Base-by-base conservation (phyloP, 1,140 invertebrate genomes). In the Drosophila baimaii region DNA sequence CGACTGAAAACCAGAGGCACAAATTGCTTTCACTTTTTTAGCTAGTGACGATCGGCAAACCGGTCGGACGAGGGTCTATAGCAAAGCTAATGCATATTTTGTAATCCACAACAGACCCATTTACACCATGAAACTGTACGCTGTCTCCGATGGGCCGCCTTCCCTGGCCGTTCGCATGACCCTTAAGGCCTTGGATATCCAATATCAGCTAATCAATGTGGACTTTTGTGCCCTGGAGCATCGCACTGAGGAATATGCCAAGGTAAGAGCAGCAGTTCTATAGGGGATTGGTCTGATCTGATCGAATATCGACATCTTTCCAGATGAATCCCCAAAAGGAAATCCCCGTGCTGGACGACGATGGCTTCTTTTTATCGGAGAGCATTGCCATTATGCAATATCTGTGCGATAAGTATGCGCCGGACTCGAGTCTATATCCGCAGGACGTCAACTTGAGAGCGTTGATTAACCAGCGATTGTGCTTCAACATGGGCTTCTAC, bases 271-370 rank as follows among this genome's bases (percentile, higher is more conserved):
- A 44, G 0, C 1, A 12, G 9, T 29, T 13, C n/a, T 3, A 37
- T 10, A 93, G 63, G 33, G 49, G 19, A 13, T 15, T 4, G 0
- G 17, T 6, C 2, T n/a, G 23, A 21, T 25, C n/a, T 21, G 51
- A 46, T 51, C 7, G 25, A 56, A 49, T 63, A n/a, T 23, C 3
- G 3, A 35, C n/a, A 5, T 13, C 3, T 35, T 93, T 37, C 81
- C 85, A 96, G 95, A 93, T 95, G 92, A 96, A 96, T 93, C 95
- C 95, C 4, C 95, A 96, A 92, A 96, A 96, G 90, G 95, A 96
- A 92, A 95, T 96, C 73, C 96, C 96, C 0, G 94, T 96, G 0
- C 89, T 96, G 55, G 94, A 96, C 52, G 96, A 96, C 73, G 93
- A 95, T 77, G 95, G 95, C 19, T 95, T 96, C 76, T 92, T 93